Evolutionary conservation across 2,113 vertebrate genomes (phyloP).

Genomic region (Microtus ochrogaster): DNA sequence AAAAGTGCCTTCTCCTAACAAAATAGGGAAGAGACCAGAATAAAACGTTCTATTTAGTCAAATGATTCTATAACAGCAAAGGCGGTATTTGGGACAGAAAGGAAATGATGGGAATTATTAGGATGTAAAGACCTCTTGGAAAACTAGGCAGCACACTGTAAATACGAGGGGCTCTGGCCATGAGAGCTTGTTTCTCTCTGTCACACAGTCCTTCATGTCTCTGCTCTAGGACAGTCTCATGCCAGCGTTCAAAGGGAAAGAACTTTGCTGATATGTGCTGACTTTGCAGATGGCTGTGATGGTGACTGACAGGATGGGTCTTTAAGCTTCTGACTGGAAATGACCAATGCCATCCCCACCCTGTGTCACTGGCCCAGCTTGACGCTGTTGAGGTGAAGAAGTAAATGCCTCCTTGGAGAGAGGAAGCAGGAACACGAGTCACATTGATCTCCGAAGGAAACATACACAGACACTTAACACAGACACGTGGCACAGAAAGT

Average conservation of each 20-base stretch:
- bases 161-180: background rate
- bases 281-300: background rate
- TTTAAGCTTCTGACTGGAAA: background rate
- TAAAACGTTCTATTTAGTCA: background rate
- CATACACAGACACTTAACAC: background rate
- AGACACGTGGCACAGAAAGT: background rate
- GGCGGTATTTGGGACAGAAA: background rate
- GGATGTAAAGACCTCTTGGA: background rate
- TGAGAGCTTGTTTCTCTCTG: slow-evolving; percentile 6
- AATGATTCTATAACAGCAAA: background rate
- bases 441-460: background rate
- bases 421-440: background rate
- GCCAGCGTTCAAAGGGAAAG: background rate
- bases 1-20: background rate
- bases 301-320: background rate
- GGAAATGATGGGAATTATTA: background rate
- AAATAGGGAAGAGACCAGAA: background rate
- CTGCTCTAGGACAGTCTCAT: background rate
- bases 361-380: background rate
- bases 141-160: background rate
- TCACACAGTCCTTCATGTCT: background rate
- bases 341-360: background rate
- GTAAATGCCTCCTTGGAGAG: background rate
- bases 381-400: background rate
- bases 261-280: background rate